phyloP scores from a whole-genome alignment of 1,140 invertebrate genomes.

The Drosophila nigrodunni region DNA sequence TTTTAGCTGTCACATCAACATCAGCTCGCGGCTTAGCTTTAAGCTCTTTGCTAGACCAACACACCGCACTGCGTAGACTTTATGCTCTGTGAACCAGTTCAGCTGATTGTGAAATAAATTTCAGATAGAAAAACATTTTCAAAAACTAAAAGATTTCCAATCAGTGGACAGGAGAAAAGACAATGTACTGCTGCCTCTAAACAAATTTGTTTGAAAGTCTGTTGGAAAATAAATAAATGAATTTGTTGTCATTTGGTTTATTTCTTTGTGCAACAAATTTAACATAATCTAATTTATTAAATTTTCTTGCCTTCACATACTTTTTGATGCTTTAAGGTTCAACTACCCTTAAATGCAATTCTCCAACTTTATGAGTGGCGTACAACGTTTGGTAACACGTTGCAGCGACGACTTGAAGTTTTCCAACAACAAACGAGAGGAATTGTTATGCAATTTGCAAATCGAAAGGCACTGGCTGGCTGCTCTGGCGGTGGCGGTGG shows the following conservation, averaged over 20 bases:
- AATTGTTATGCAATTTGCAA: slow-evolving; percentile 71
- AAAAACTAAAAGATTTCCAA: background rate
- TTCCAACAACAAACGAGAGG: slow-evolving; percentile 21
- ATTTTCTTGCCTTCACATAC: too few relatives aligned
- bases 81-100: slow-evolving; percentile 1
- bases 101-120: background rate
- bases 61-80: background rate
- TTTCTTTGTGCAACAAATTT: too few relatives aligned
- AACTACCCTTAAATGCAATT: too few relatives aligned
- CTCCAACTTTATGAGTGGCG: background rate
- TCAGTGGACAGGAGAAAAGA: too few relatives aligned
- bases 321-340: background rate
- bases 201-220: too few relatives aligned
- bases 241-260: too few relatives aligned
- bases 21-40: background rate
- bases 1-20: slow-evolving; percentile 1
- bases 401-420: slow-evolving; percentile 28
- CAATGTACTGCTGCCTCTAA: too few relatives aligned
- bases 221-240: too few relatives aligned
- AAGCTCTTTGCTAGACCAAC: slow-evolving; percentile 7
- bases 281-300: too few relatives aligned
- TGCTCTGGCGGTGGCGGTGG: slow-evolving; percentile 23
- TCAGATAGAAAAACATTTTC: background rate
- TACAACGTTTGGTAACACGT: slow-evolving; percentile 21
- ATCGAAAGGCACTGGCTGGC: slow-evolving; percentile 59